Conservation (phyloP, 1,140 invertebrate genomes). For the Bilobella aurantiaca region DNA sequence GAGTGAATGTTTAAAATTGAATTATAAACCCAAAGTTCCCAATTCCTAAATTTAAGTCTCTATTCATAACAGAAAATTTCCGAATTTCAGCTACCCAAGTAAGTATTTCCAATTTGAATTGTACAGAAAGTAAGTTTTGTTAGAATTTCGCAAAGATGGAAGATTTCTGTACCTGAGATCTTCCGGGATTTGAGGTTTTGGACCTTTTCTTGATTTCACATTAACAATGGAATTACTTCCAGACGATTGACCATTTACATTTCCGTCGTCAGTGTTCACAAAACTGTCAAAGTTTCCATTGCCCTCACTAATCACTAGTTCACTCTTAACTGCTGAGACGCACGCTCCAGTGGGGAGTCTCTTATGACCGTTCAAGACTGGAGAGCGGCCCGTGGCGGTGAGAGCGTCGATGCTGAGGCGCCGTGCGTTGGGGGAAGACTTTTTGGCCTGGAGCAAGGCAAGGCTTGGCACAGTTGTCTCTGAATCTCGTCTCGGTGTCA, state of each 20-base stretch:
- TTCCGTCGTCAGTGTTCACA: conserved; percentile 12
- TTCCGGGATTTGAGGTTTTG: not conserved
- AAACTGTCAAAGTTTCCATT: conserved; percentile 4
- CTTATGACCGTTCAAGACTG: not conserved
- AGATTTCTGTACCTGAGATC: too few relatives aligned
- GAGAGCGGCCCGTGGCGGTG: not conserved
- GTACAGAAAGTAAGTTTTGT: too few relatives aligned
- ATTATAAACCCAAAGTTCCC: too few relatives aligned
- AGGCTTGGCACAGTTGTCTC: not conserved
- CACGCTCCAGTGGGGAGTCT: not conserved
- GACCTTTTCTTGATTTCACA: not conserved
- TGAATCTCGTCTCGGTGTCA: not conserved
- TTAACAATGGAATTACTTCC: not conserved
- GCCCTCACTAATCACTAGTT: not conserved
- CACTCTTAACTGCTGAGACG: not conserved
- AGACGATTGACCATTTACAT: conserved; percentile 21
- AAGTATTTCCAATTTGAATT: too few relatives aligned
- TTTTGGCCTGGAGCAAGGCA: not conserved
- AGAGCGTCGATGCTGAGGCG: not conserved
- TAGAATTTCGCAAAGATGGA: too few relatives aligned
- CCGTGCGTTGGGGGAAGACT: not conserved
- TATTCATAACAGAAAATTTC: too few relatives aligned
- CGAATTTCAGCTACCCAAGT: too few relatives aligned
- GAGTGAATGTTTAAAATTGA: too few relatives aligned
- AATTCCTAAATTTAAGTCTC: too few relatives aligned